These are phyloP conservation scores for Emesis russula DNA, from an alignment of 2,888 invertebrate species.

Conservation along the genomic window DNA sequence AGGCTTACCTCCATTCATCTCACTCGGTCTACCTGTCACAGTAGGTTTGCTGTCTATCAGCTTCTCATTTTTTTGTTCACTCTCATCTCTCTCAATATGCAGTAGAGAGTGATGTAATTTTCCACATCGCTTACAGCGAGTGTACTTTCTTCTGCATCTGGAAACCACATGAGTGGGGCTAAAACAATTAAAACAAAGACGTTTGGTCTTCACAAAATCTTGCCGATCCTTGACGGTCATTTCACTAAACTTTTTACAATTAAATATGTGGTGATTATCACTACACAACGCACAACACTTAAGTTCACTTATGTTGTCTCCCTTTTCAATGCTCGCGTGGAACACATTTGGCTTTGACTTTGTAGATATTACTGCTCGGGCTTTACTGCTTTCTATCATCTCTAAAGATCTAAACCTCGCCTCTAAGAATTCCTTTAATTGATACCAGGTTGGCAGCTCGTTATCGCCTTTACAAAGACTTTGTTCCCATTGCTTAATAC, in stretches of 20 bases:
- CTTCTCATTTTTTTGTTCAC: no score
- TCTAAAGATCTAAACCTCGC: slow-evolving; percentile 65
- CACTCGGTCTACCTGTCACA: no score
- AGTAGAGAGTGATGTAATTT: slow-evolving; percentile 68
- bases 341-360: no score
- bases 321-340: no score
- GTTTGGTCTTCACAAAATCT: slow-evolving; percentile 55
- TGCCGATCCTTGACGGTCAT: background rate
- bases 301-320: background rate
- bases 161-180: no score
- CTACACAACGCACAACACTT: background rate
- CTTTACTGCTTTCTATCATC: background rate
- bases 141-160: no score
- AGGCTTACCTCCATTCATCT: no score
- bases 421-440: slow-evolving; percentile 56
- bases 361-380: no score
- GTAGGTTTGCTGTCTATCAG: no score
- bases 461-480: background rate
- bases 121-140: no score
- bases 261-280: background rate
- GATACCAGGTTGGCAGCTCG: slow-evolving; percentile 42
- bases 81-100: slow-evolving; percentile 40
- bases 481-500: slow-evolving; percentile 3
- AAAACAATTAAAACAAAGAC: slow-evolving; percentile 63
- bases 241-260: slow-evolving; percentile 43